A percentile compares a stretch with the other conserved stretches of the same genome.
phyloP scores from a whole-genome alignment of 1,140 invertebrate species.

The Pachypeltis micranthus region DNA sequence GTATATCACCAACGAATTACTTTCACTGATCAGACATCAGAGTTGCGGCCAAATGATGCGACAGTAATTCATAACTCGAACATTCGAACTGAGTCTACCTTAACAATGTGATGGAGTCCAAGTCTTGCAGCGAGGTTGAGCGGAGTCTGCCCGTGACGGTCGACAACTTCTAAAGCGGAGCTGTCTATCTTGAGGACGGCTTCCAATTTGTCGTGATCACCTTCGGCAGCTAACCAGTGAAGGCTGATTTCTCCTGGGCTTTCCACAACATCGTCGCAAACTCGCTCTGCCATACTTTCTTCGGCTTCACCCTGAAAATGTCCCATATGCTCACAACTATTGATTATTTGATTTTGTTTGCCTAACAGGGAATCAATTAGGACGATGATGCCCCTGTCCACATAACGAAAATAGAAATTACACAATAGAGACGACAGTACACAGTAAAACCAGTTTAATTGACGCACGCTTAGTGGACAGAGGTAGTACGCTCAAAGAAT shows the following conservation, averaged over 20 bases:
- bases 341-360: no score
- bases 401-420: no score
- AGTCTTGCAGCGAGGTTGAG: conserved; percentile 71
- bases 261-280: background rate
- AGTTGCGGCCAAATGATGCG: no score
- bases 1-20: background rate
- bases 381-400: no score
- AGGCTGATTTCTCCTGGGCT: conserved; percentile 33
- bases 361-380: no score
- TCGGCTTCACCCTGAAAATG: conserved; percentile 17
- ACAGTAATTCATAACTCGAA: no score
- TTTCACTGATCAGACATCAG: no score
- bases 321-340: no score
- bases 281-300: conserved; percentile 14
- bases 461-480: no score
- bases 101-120: conserved; percentile 62
- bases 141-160: conserved; percentile 67
- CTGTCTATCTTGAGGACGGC: conserved; percentile 47
- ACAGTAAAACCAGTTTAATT: no score
- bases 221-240: conserved; percentile 63
- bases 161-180: conserved; percentile 47
- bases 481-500: no score
- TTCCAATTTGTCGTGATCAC: conserved; percentile 49
- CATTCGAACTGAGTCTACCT: conserved; percentile 33
- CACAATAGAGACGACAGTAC: no score